A percentile compares a stretch with the other conserved stretches of the same genome.
Conservation (phyloP, 2,888 invertebrate genomes). For the Drosophila macrospina region DNA sequence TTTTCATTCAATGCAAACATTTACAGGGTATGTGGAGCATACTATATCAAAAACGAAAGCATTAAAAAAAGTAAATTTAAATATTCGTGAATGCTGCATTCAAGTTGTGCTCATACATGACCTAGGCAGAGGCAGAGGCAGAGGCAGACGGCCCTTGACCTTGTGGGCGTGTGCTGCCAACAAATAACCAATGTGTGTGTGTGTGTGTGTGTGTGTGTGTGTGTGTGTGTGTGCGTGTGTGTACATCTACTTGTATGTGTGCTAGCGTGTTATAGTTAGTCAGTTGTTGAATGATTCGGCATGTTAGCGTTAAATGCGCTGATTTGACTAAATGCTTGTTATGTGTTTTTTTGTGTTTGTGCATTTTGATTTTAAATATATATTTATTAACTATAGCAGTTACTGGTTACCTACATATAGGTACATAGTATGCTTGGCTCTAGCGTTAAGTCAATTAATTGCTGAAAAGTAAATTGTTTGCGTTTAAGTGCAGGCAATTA, state of each 20-base stretch:
- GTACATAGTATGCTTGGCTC: slow-evolving; percentile 51
- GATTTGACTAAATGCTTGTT: slow-evolving; percentile 24
- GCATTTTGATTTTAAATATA: slow-evolving; percentile 29
- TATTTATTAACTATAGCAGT: slow-evolving; percentile 34
- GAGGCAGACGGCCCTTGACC: slow-evolving; percentile 72
- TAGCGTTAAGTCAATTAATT: slow-evolving; percentile 26
- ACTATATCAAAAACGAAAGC: slow-evolving; percentile 16
- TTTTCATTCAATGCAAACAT: too few species aligned
- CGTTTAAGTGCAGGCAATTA: not conserved
- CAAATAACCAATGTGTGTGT: slow-evolving; percentile 14
- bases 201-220: slow-evolving; percentile 8
- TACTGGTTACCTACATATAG: slow-evolving; percentile 58
- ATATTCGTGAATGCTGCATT: slow-evolving; percentile 52
- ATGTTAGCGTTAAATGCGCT: slow-evolving; percentile 37
- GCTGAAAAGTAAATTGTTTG: slow-evolving; percentile 41
- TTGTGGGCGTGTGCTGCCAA: slow-evolving; percentile 53
- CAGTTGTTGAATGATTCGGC: slow-evolving; percentile 48
- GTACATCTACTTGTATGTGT: slow-evolving; percentile 12
- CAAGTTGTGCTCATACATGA: slow-evolving; percentile 60
- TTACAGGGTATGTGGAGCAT: slow-evolving; percentile 38
- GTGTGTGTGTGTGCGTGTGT: slow-evolving; percentile 11
- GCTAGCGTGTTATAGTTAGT: slow-evolving; percentile 6
- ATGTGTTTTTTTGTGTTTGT: slow-evolving; percentile 30
- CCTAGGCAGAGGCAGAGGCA: slow-evolving; percentile 61
- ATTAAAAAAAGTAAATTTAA: slow-evolving; percentile 44